Evolutionary conservation across 2,888 invertebrate species (phyloP).

Genomic region (Hipparchia sbordonii): DNA sequence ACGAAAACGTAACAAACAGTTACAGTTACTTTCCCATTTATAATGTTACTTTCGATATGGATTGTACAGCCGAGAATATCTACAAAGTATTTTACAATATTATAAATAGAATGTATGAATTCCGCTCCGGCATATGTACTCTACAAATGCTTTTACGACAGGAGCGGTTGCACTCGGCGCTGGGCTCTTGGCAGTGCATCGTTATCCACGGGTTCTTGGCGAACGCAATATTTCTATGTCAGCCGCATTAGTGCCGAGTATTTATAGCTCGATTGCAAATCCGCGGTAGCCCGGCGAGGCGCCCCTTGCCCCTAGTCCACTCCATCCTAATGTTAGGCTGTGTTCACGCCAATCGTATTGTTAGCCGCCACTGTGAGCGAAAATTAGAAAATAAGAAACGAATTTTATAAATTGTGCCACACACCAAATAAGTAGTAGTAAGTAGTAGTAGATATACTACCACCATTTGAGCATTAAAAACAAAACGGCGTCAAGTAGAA

Average conservation of each 20-base stretch:
- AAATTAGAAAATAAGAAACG: too few species aligned
- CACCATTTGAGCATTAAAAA: too few species aligned
- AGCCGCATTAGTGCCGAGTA: conserved; percentile 57
- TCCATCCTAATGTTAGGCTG: not conserved
- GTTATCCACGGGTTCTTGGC: conserved; percentile 38
- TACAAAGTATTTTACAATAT: conserved; percentile 11
- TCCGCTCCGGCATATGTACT: conserved; percentile 7
- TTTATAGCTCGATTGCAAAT: conserved; percentile 59
- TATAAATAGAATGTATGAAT: conserved; percentile 21
- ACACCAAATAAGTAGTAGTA: too few species aligned
- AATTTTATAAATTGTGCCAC: too few species aligned
- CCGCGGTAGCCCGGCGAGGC: conserved; percentile 28
- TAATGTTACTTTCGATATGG: not conserved
- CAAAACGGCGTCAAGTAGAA: too few species aligned
- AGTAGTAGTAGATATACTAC: too few species aligned
- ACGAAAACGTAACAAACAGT: too few species aligned
- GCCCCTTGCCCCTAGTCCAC: conserved; percentile 2
- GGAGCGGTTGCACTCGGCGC: conserved; percentile 16
- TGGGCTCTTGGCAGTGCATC: conserved; percentile 28
- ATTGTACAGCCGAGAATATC: not conserved
- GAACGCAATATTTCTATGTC: conserved; percentile 50
- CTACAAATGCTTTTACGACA: conserved; percentile 39
- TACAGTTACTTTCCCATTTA: too few species aligned
- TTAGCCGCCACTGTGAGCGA: too few species aligned
- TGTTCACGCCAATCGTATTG: not conserved